Percentiles rank a stretch among this genome's conserved stretches.
Evolutionary conservation across 2,113 vertebrate genomes (phyloP).

Genomic region (Indicator maculatus): DNA sequence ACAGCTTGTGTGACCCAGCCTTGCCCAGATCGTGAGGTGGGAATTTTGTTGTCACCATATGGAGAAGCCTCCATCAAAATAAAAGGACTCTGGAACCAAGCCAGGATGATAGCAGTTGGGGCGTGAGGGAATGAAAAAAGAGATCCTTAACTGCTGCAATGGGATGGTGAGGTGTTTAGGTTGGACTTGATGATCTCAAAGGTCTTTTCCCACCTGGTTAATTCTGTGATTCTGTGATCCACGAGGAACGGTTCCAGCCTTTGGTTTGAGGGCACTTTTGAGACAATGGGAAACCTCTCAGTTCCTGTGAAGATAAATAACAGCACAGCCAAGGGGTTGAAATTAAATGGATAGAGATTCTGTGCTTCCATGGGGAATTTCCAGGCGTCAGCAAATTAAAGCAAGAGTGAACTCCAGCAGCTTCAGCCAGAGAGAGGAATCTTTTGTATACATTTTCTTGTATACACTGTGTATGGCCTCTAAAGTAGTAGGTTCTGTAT

Average conservation of each 20-base stretch:
- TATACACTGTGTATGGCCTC: background rate
- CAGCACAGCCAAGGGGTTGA: background rate
- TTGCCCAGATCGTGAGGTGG: fast-evolving
- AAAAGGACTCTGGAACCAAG: background rate
- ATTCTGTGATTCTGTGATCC: too few relatives aligned
- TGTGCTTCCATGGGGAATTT: background rate
- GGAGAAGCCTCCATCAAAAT: background rate
- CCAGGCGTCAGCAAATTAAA: background rate
- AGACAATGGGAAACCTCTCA: background rate
- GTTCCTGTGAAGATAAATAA: background rate
- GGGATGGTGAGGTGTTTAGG: background rate
- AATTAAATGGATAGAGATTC: background rate
- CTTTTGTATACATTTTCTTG: background rate
- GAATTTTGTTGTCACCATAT: background rate
- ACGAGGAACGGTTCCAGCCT: background rate
- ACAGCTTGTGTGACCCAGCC: background rate
- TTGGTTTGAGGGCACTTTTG: background rate
- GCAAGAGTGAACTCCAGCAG: background rate
- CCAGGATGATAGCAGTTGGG: background rate
- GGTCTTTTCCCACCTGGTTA: too few relatives aligned
- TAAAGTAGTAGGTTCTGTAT: too few relatives aligned
- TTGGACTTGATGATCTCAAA: too few relatives aligned
- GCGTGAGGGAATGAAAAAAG: background rate
- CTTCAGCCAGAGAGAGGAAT: background rate
- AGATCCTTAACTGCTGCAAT: background rate